phyloP scores from a whole-genome alignment of 2,888 invertebrate species.

The Stictocephala bisonia region DNA sequence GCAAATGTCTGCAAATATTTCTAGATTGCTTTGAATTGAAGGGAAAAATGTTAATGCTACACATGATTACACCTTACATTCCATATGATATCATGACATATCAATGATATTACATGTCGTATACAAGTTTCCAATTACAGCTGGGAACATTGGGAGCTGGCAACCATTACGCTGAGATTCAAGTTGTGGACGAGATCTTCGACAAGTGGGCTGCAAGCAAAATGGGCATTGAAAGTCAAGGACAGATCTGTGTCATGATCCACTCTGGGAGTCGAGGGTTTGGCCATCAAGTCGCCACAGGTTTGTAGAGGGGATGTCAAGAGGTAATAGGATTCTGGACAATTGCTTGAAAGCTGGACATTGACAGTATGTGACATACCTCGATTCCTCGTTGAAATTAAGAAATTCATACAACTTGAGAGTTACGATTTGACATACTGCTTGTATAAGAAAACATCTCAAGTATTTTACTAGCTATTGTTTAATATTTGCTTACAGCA shows the following conservation, averaged over 20 bases:
- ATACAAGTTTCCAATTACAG: too few species aligned
- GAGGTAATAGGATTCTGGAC: too few species aligned
- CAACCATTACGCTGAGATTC: conserved; percentile 99
- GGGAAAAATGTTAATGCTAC: background rate
- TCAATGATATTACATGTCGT: conserved; percentile 51
- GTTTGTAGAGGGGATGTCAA: too few species aligned
- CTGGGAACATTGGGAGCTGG: conserved; percentile 97
- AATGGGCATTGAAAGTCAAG: conserved; percentile 97
- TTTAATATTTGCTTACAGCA: too few species aligned
- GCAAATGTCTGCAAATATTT: too few species aligned
- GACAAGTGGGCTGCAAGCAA: conserved; percentile 97
- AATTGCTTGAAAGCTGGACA: too few species aligned
- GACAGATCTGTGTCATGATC: conserved; percentile 98
- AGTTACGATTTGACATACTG: too few species aligned
- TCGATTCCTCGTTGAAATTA: too few species aligned
- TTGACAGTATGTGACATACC: too few species aligned
- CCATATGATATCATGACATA: background rate
- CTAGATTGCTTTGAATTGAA: background rate
- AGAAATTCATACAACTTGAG: too few species aligned
- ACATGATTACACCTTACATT: background rate
- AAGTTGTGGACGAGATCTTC: conserved; percentile 98
- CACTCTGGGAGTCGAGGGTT: conserved; percentile 99
- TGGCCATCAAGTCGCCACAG: conserved; percentile 91
- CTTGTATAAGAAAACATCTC: too few species aligned
- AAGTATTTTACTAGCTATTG: too few species aligned